Conservation (phyloP, 2,113 vertebrate species). For the Cacatua alba region DNA sequence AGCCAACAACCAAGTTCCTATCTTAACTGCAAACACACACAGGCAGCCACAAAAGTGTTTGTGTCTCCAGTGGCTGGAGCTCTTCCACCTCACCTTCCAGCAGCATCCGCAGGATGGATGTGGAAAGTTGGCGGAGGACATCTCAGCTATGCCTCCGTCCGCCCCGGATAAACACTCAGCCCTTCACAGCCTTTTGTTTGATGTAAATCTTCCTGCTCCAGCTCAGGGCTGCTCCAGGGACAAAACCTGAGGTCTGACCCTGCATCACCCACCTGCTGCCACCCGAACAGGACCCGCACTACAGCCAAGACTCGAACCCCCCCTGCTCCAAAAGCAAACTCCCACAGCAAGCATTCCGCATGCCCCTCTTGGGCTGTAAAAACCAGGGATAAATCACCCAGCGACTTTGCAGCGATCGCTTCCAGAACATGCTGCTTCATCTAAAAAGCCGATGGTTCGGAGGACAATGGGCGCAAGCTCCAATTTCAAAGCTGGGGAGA, state of each 20-base stretch:
- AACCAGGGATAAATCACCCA: constrained; percentile 18
- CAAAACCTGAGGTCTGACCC: not conserved
- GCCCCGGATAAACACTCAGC: constrained; percentile 1
- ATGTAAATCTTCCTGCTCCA: constrained; percentile 26
- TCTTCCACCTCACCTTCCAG: constrained; percentile 55
- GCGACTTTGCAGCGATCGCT: not conserved
- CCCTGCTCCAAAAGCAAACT: not conserved
- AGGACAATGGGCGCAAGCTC: not conserved
- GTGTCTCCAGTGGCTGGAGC: constrained; percentile 27
- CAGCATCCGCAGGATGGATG: constrained; percentile 34
- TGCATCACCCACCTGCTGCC: not conserved
- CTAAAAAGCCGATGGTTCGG: not conserved
- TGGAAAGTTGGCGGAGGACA: constrained; percentile 52
- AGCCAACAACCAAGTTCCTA: constrained; percentile 37
- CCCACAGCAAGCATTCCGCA: not conserved
- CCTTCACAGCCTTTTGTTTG: constrained; percentile 52
- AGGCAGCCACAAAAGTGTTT: not conserved
- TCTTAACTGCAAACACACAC: constrained; percentile 61
- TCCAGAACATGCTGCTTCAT: constrained; percentile 53
- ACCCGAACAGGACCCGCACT: fast-evolving
- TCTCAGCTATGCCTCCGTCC: constrained; percentile 7
- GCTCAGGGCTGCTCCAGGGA: not conserved
- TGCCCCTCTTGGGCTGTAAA: not conserved
- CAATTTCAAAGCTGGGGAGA: constrained; percentile 21
- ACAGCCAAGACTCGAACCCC: not conserved